Evolutionary conservation across 2,888 invertebrate species (phyloP).

Genomic region (Drosophila nr. perissopoda): DNA sequence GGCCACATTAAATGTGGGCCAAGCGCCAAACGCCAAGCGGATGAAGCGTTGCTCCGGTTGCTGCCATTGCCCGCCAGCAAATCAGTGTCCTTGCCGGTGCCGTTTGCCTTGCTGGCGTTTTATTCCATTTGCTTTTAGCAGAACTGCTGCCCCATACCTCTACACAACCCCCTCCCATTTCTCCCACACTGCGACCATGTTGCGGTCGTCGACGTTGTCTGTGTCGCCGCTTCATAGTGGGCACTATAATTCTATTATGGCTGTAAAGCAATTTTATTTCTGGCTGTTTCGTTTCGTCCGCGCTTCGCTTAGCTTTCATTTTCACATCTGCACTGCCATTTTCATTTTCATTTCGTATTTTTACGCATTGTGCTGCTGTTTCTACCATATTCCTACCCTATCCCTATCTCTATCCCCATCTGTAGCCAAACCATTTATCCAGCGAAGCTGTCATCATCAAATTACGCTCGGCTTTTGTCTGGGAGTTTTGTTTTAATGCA

Average conservation of each 20-base stretch:
- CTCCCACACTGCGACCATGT: constrained; percentile 6
- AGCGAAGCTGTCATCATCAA: constrained; percentile 73
- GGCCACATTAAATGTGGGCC: constrained; percentile 65
- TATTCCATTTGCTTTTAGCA: constrained; percentile 56
- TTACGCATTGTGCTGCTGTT: constrained; percentile 47
- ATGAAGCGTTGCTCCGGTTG: constrained; percentile 50
- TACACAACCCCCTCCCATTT: neutral
- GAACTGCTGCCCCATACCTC: neutral
- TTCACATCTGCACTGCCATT: constrained; percentile 64
- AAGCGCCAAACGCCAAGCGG: constrained; percentile 59
- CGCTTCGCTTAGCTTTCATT: constrained; percentile 59
- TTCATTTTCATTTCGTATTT: constrained; percentile 67
- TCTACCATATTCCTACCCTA: neutral
- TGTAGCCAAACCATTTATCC: constrained; percentile 31
- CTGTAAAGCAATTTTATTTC: constrained; percentile 72
- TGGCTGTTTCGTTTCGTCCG: constrained; percentile 32
- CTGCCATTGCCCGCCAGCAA: constrained; percentile 52
- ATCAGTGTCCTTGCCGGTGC: constrained; percentile 60
- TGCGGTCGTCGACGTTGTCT: constrained; percentile 33
- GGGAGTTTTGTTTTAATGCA: constrained; percentile 54
- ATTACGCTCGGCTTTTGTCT: constrained; percentile 70
- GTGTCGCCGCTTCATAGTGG: constrained; percentile 49
- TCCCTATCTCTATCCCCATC: neutral
- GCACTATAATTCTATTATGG: constrained; percentile 77
- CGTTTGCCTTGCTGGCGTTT: constrained; percentile 53